These are phyloP conservation scores for Furcifer pardalis DNA, from an alignment of 2,797 vertebrate genomes.

Conservation along the genomic window DNA sequence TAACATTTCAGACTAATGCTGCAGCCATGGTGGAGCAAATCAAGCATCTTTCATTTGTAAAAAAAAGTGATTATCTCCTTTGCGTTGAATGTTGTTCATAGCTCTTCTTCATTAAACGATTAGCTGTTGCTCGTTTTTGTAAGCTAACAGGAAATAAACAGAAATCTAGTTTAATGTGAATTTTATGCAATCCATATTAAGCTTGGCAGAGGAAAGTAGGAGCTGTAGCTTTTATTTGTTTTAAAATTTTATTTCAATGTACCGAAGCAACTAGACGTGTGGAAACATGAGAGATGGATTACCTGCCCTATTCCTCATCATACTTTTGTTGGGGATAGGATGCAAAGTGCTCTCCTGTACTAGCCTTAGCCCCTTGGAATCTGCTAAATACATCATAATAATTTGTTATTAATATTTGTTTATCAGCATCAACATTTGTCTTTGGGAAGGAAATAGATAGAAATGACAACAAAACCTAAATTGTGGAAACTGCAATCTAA, in stretches of 20 bases:
- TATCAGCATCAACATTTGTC: not conserved
- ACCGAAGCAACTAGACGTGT: not conserved
- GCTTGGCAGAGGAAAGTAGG: conserved; percentile 9
- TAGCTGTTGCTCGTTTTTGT: conserved; percentile 40
- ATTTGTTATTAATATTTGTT: conserved; percentile 37
- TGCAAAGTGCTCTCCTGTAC: conserved; percentile 24
- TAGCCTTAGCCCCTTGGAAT: conserved; percentile 8
- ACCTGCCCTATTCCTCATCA: conserved; percentile 7
- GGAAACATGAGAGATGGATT: conserved; percentile 15
- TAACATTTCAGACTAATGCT: conserved; percentile 38
- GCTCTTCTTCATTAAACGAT: conserved; percentile 27
- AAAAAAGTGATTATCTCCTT: conserved; percentile 36
- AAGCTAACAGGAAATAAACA: conserved; percentile 9
- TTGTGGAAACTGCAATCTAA: not conserved
- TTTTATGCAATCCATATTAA: not conserved
- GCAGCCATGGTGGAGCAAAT: conserved; percentile 2
- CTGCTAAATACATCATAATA: not conserved
- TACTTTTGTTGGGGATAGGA: not conserved
- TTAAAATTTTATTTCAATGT: not conserved
- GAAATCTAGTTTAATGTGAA: not conserved
- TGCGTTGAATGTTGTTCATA: conserved; percentile 28
- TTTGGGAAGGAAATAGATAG: conserved; percentile 20
- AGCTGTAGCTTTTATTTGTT: not conserved
- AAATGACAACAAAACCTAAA: not conserved
- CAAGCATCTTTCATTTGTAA: conserved; percentile 37